Evolutionary conservation across 2,113 vertebrate species (phyloP).

Genomic region (Osmerus mordax): DNA sequence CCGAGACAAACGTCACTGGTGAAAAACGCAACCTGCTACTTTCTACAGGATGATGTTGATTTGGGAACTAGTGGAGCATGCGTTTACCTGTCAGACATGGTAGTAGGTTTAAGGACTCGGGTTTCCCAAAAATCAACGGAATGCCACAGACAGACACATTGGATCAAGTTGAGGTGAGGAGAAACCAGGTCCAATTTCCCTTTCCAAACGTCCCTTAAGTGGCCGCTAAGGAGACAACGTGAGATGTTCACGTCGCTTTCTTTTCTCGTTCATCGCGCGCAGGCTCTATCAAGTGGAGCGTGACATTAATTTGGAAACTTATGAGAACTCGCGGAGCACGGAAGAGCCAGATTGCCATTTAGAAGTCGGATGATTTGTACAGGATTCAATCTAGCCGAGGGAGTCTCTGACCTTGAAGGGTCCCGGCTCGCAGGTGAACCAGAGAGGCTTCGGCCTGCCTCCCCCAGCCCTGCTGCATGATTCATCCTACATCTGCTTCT

Average conservation of each 20-base stretch:
- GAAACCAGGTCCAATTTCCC: slow-evolving; percentile 5
- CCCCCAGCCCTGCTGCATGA: background rate
- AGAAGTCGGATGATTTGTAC: slow-evolving; percentile 30
- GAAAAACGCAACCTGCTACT: background rate
- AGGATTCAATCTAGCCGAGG: slow-evolving; percentile 31
- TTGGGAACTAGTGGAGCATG: too few species aligned
- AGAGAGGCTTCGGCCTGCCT: background rate
- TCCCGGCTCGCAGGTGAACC: background rate
- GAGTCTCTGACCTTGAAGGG: slow-evolving; percentile 32
- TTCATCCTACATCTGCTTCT: slow-evolving; percentile 1
- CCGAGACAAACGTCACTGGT: background rate
- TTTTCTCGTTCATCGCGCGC: background rate
- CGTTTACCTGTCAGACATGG: too few species aligned
- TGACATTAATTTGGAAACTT: slow-evolving; percentile 46
- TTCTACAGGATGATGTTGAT: background rate
- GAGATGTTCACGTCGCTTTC: slow-evolving; percentile 9
- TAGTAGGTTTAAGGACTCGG: too few species aligned
- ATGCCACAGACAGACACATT: background rate
- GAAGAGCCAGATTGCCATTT: slow-evolving; percentile 28
- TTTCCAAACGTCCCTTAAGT: slow-evolving; percentile 24
- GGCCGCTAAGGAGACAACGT: slow-evolving; percentile 20
- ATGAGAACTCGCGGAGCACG: slow-evolving; percentile 37
- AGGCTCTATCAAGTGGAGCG: slow-evolving; percentile 34
- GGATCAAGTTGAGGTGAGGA: background rate
- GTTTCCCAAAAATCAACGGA: background rate